phyloP scores from a whole-genome alignment of 2,113 vertebrate genomes.

The Eudyptes chrysolophus region DNA sequence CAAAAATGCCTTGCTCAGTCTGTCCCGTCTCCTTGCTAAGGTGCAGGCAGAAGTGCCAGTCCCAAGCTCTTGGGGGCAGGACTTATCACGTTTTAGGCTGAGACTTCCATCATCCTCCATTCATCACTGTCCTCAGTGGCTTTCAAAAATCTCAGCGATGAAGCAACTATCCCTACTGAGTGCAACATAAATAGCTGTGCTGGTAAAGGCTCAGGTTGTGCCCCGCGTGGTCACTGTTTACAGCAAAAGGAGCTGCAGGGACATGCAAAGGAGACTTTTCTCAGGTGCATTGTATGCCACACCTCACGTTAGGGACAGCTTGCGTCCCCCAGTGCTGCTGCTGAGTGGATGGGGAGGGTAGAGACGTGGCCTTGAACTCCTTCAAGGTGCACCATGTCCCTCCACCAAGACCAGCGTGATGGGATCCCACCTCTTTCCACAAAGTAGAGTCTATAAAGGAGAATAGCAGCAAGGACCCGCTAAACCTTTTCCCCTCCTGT shows the following conservation, averaged over 20 bases:
- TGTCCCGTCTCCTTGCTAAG: background rate
- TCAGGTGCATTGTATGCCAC: background rate
- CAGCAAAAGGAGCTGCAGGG: background rate
- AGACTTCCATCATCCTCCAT: background rate
- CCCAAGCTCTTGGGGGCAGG: background rate
- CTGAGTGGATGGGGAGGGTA: background rate
- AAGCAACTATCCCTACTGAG: background rate
- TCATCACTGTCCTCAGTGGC: background rate
- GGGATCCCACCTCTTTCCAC: background rate
- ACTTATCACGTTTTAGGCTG: background rate
- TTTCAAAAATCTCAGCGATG: slow-evolving; percentile 33
- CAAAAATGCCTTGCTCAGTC: background rate
- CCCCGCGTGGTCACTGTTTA: rapidly evolving
- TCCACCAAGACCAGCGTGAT: background rate
- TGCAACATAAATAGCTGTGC: background rate
- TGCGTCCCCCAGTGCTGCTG: background rate
- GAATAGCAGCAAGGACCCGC: background rate
- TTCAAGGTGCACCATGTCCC: background rate
- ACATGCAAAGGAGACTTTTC: background rate
- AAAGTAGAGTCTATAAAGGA: background rate
- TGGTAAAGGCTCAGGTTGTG: background rate
- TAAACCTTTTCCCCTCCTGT: background rate
- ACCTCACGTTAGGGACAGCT: background rate
- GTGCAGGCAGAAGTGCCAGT: background rate
- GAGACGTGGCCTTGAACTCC: background rate